These are phyloP conservation scores for Lethrus apterus DNA, from an alignment of 1,140 invertebrate species.

Conservation along the genomic window DNA sequence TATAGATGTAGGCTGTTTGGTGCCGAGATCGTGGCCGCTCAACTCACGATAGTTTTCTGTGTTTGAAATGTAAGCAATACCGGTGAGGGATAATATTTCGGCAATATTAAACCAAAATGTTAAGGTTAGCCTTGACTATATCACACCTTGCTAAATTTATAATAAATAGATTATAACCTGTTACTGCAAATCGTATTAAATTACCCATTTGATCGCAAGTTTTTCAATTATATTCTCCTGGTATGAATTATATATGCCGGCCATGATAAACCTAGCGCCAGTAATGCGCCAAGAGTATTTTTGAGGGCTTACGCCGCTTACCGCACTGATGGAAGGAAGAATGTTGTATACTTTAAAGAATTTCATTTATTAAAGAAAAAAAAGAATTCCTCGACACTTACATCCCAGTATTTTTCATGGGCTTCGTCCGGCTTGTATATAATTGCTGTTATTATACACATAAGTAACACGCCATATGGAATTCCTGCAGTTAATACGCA, in stretches of 20 bases:
- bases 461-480: slow-evolving; percentile 69
- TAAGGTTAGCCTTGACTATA: slow-evolving; percentile 57
- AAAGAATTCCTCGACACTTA: slow-evolving; percentile 44
- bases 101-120: slow-evolving; percentile 80
- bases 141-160: slow-evolving; percentile 43
- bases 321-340: slow-evolving; percentile 85
- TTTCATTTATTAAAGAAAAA: slow-evolving; percentile 16
- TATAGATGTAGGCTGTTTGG: too few relatives aligned
- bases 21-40: too few relatives aligned
- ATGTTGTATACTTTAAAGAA: slow-evolving; percentile 77
- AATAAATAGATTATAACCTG: background rate
- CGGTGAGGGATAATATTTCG: slow-evolving; percentile 74
- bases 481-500: slow-evolving; percentile 73
- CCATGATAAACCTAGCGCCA: slow-evolving; percentile 78
- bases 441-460: slow-evolving; percentile 80
- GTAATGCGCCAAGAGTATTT: slow-evolving; percentile 87
- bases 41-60: slow-evolving; percentile 90
- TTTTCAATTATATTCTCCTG: slow-evolving; percentile 57
- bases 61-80: slow-evolving; percentile 89
- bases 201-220: background rate
- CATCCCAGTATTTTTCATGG: slow-evolving; percentile 85
- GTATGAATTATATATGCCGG: slow-evolving; percentile 75
- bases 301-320: slow-evolving; percentile 85
- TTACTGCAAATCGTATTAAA: background rate
- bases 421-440: slow-evolving; percentile 86